These are phyloP conservation scores for Rhimphoctona megacephalus DNA, from an alignment of 2,888 invertebrate species.

Conservation along the genomic window DNA sequence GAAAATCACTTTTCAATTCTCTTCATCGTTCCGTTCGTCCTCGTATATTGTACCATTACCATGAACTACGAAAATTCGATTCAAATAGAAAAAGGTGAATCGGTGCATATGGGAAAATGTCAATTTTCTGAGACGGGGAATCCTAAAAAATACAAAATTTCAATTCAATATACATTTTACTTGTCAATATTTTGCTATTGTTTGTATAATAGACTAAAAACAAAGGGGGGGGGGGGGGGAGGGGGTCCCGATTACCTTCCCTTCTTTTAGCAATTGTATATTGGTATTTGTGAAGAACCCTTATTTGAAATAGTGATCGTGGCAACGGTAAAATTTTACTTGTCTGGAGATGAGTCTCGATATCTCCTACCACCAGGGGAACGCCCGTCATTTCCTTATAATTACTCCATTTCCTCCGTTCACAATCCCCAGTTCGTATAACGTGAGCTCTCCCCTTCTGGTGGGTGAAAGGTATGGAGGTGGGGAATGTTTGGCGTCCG, in stretches of 20 bases:
- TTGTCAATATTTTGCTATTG: background rate
- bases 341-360: conserved; percentile 73
- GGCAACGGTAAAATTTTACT: conserved; percentile 62
- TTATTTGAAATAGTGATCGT: conserved; percentile 5
- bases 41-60: background rate
- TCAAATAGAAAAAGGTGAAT: background rate
- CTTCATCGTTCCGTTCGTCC: background rate
- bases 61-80: background rate
- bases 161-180: background rate
- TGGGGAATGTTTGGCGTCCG: conserved; percentile 69
- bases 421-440: conserved; percentile 62
- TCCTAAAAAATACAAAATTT: background rate
- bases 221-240: background rate
- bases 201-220: background rate
- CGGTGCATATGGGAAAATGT: background rate
- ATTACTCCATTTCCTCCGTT: conserved; percentile 83
- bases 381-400: conserved; percentile 84
- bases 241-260: background rate
- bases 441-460: conserved; percentile 68
- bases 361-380: conserved; percentile 80
- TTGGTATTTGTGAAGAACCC: conserved; percentile 2
- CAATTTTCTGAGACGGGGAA: background rate
- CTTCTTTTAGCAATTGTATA: background rate
- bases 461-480: conserved; percentile 40
- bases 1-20: background rate